These are phyloP conservation scores for Aulostomus chinensis DNA, from an alignment of 2,797 vertebrate species.

Conservation along the genomic window DNA sequence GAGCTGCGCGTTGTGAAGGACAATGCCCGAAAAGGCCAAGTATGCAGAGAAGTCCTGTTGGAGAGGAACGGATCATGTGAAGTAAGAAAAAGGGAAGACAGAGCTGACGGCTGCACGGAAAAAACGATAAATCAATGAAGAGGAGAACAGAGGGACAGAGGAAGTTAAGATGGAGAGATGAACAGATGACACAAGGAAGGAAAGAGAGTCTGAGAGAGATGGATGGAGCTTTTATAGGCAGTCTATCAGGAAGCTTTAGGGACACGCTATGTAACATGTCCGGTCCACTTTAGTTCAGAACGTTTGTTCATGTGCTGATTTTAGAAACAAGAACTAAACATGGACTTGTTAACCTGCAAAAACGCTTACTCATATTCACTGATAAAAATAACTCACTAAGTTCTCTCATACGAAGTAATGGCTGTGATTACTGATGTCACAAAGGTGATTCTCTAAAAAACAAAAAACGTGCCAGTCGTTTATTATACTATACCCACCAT, in stretches of 20 bases:
- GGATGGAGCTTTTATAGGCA: not conserved
- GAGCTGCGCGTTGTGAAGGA: conserved; percentile 94
- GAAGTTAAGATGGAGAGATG: not conserved
- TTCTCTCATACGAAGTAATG: no score
- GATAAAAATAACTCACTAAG: no score
- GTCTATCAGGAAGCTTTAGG: not conserved
- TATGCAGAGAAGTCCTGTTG: conserved; percentile 92
- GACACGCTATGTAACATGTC: not conserved
- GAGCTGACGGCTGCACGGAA: not conserved
- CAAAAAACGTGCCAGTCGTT: no score
- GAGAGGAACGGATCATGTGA: conserved; percentile 1
- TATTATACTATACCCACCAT: no score
- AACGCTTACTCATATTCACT: no score
- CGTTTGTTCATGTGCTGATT: not conserved
- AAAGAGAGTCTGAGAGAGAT: not conserved
- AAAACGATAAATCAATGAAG: conserved; percentile 3
- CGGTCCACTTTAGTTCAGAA: not conserved
- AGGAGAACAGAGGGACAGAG: not conserved
- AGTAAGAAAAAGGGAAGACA: not conserved
- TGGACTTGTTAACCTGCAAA: no score
- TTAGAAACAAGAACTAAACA: not conserved
- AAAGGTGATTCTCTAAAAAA: no score
- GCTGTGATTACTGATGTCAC: no score
- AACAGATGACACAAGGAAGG: conserved; percentile 1
- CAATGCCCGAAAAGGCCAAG: conserved; percentile 95